Evolutionary conservation across 1,140 invertebrate species (phyloP).

Genomic region (Oedothorax gibbosus): DNA sequence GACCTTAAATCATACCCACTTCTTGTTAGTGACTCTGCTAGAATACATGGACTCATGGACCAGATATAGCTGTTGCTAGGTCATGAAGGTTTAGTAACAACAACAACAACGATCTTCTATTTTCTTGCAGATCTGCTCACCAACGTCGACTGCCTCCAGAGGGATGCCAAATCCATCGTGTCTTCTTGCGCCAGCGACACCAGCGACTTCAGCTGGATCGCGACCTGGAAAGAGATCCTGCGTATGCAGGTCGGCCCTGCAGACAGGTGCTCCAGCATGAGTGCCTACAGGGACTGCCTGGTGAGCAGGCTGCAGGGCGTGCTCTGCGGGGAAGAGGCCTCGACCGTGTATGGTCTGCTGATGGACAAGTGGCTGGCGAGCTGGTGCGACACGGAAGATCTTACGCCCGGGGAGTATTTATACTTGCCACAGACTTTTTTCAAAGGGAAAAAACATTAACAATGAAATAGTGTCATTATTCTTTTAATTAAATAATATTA

Average conservation of each 20-base stretch:
- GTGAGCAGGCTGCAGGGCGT: background rate
- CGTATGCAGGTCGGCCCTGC: constrained; percentile 9
- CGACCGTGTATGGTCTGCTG: constrained; percentile 8
- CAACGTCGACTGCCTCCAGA: background rate
- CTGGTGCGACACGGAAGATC: constrained; percentile 19
- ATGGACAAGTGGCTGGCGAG: constrained; percentile 14
- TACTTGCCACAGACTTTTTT: too few species aligned
- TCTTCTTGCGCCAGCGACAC: background rate
- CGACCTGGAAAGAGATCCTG: constrained; percentile 13
- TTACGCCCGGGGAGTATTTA: too few species aligned
- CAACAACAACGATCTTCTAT: too few species aligned
- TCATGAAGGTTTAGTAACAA: too few species aligned
- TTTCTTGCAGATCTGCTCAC: constrained; percentile 3
- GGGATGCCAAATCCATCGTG: background rate
- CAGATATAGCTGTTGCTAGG: too few species aligned
- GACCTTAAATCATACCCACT: too few species aligned
- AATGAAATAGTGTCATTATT: too few species aligned
- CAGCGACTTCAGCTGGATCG: background rate
- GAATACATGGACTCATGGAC: too few species aligned
- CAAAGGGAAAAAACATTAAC: too few species aligned
- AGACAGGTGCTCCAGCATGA: background rate
- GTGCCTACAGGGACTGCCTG: constrained; percentile 13
- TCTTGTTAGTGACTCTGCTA: too few species aligned
- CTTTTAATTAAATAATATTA: too few species aligned
- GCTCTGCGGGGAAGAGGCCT: background rate